phyloP scores from a whole-genome alignment of 2,113 vertebrate species.

The Campylomormyrus tamandua region DNA sequence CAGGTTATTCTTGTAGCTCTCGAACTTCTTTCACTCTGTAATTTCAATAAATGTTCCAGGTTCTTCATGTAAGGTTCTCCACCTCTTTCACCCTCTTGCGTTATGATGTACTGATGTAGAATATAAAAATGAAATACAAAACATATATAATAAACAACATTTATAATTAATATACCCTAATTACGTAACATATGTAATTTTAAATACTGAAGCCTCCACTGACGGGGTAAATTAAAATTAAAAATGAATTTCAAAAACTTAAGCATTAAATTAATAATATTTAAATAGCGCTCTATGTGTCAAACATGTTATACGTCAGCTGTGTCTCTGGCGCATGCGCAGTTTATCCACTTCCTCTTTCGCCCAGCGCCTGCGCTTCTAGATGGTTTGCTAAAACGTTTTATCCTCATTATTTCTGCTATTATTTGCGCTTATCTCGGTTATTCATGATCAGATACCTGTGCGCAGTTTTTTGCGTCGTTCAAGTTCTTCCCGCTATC shows the following conservation, averaged over 20 bases:
- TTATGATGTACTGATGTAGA: background rate
- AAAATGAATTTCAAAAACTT: background rate
- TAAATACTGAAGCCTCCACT: background rate
- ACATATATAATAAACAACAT: background rate
- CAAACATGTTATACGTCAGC: background rate
- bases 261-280: background rate
- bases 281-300: background rate
- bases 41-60: background rate
- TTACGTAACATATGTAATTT: background rate
- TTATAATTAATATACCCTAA: background rate
- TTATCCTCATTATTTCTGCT: background rate
- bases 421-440: background rate
- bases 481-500: conserved; percentile 16
- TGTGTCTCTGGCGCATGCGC: conserved; percentile 4
- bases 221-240: background rate
- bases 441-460: conserved; percentile 29
- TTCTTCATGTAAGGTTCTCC: background rate
- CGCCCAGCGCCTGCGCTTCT: background rate
- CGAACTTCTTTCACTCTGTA: background rate
- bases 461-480: conserved; percentile 21
- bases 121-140: background rate
- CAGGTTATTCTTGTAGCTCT: background rate
- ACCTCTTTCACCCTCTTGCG: background rate
- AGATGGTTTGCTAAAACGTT: background rate
- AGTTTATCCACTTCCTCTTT: conserved; percentile 6